Percentiles rank a stretch among this genome's conserved stretches.
Conservation (phyloP, 2,888 invertebrate species). For the Drosophila algonquin region DNA sequence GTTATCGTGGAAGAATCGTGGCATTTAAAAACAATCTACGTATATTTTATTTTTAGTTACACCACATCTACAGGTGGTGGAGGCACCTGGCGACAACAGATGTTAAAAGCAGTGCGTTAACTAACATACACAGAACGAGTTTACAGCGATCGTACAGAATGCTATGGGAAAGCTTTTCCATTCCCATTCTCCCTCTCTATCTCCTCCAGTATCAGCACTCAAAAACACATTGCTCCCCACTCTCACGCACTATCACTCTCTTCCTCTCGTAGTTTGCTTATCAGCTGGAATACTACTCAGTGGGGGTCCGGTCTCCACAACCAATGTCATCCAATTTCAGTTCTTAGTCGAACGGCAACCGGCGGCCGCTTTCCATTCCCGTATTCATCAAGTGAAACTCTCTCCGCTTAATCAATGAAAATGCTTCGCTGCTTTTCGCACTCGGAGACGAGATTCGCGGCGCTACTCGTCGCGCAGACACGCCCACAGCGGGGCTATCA, state of each 20-base stretch:
- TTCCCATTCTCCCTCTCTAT: not conserved
- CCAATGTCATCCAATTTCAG: conserved; percentile 41
- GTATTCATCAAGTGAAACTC: conserved; percentile 27
- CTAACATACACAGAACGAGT: not conserved
- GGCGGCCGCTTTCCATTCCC: conserved; percentile 9
- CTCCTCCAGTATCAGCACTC: not conserved
- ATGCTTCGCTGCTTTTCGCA: conserved; percentile 59
- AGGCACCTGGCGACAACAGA: not conserved
- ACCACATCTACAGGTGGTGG: not conserved
- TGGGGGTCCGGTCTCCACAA: conserved; percentile 50
- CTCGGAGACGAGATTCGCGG: conserved; percentile 42
- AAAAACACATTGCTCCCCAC: not conserved
- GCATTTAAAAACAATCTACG: not conserved
- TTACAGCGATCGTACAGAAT: not conserved
- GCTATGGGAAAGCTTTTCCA: not conserved
- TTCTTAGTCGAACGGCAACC: conserved; percentile 48
- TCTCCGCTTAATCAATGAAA: conserved; percentile 25
- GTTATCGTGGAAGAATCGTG: conserved; percentile 10
- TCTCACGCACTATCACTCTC: conserved; percentile 2
- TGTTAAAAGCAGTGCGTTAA: not conserved
- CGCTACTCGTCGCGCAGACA: conserved; percentile 37
- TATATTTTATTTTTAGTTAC: not conserved
- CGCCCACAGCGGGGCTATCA: conserved; percentile 75
- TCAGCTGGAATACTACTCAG: conserved; percentile 39
- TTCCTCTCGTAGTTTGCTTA: conserved; percentile 41